Base-by-base conservation (phyloP, 2,797 vertebrate species). In the Sebastes aleutianus region DNA sequence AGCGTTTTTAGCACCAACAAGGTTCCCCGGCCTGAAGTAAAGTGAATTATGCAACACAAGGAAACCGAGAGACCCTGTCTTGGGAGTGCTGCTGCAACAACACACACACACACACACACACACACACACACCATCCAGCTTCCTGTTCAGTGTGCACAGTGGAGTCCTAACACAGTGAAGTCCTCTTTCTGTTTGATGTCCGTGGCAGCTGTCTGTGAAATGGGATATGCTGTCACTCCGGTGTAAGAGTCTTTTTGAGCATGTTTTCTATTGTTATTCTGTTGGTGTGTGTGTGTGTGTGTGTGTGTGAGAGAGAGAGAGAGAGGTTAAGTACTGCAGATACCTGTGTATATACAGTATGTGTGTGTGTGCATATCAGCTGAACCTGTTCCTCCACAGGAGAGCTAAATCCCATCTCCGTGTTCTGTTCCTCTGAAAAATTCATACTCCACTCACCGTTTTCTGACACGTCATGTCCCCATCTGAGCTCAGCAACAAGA, bases 41-140 rank as follows among this genome's bases (percentile, higher is more conserved):
- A 83, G 85, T 89, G 85, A 93, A 93, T 94, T 93, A 93, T 93
- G 92, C 90, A 94, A 91, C 80, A 66, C 27, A 9, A 74, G 80
- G 80, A 91, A 91, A 91, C 73, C n/a, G 79, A 86, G 83, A 83
- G 73, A 78, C n/a, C 56, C 29, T 82, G 65, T 87, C 70, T 83
- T 71, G 34, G 79, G 79, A 87, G 71, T 75, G 34, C 76, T 64
- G 50, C 68, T 66, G 66, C 75, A 79, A 70, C 63, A 57, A 24
- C 34, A n/a, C 32, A 20, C 61, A 29, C 68, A 20, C 32, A 27
- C 27, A 27, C 72, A 54, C 22, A 24, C 34, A n/a, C 32, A 20
- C 61, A 29, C 68, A 54, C 20, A 64, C 7, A 39, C 54, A 27
- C 27, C 58, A 9, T 6, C 27, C 31, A 20, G 69, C 61, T 80